Base-by-base conservation (phyloP, 2,113 vertebrate genomes). In the Eurystomus gularis region DNA sequence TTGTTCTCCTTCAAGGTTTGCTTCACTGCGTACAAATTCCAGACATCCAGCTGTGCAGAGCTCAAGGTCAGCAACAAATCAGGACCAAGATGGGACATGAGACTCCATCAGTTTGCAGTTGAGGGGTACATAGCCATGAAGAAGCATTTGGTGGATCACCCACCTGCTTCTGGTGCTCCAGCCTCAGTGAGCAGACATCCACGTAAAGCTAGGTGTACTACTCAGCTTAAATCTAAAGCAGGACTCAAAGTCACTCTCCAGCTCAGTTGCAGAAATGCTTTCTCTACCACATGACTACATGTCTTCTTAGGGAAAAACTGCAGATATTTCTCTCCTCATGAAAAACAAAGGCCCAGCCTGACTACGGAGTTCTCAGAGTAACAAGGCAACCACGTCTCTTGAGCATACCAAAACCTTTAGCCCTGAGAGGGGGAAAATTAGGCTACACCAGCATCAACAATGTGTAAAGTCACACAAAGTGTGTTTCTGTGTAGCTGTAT, bases 401-500 rank as follows among this genome's bases (percentile, higher is more conserved):
- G 1, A 44, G 21, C 24, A 31, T 3, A 5, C 21, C 4, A 3
- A 49, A 57, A 54, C 26, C 65, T 90, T 48, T 75, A 49, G 55
- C 39, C 13, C 46, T 2, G 4, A 52, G 23, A 81, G 11, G 13
- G 28, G 39, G 25, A 46, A 51, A 81, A 33, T n/a, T 42, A 61
- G 51, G 48, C 46, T 62, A 29, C 40, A 24, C 23, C n/a, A 88
- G 35, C 52, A 35, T 24, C 80, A 61, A 4, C 17, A 73, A 13
- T 0, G 0, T 16, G 5, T 31, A 15, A 33, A 86, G 55, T 11
- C 40, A 24, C 33, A 16, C 78, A 69, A 61, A 48, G 40, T 0
- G 6, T 28, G 52, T 11, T 79, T 48, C 64, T 31, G 35, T 10
- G 13, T 20, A 61, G 33, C 65, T 40, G 6, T 19, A 8, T 10